Evolutionary conservation across 2,888 invertebrate species (phyloP), one percentile per base, ranked within the genome.

Genomic region (Elmis aenea): DNA sequence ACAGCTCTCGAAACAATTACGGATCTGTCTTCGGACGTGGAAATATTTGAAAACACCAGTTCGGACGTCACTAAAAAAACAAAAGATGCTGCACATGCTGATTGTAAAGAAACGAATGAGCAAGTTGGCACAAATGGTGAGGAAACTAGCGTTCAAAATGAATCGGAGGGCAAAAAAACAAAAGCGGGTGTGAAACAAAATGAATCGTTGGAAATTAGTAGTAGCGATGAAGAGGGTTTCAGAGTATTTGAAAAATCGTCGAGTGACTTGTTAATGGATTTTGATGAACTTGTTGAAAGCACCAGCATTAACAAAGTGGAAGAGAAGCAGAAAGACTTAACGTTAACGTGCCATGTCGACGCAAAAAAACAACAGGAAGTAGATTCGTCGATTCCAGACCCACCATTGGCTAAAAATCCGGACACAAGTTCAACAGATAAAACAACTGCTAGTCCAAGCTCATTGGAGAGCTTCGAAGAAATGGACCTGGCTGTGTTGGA

Each of bases 21-120:
- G 3, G 39, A 39, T 14, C 13, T 39, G 23, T 39, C 34, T 8
- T 22, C 34, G 3, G 34, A 39, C 10, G 26, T 23, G 1, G 30
- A 39, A 18, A 39, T 39, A 21, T 39, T 34, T 26, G 34, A 39
- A 14, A 26, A 24, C 6, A 29, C 26, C 6, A 45, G 45, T 12
- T 31, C 37, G 13, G 38, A 50, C 25, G 41, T 32, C n/a, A 33
- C 26, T 5, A 35, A 42, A 21, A 13, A 1, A 6, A 21, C 2
- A n/a, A n/a, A 26, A 13, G 4, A 3, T 2, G 16, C 11, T 8
- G 21, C 18, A 8, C 5, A 5, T 20, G 29, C 29, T 29, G 3
- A n/a, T 14, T 5, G 9, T 8, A 24, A 24, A 9, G 24, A 24
- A 5, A n/a, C 13, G 21, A 27, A 12, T 16, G 11, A 3, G 3